These are phyloP conservation scores for Philopedon plagiatum DNA, from an alignment of 2,888 invertebrate species.

Conservation along the genomic window DNA sequence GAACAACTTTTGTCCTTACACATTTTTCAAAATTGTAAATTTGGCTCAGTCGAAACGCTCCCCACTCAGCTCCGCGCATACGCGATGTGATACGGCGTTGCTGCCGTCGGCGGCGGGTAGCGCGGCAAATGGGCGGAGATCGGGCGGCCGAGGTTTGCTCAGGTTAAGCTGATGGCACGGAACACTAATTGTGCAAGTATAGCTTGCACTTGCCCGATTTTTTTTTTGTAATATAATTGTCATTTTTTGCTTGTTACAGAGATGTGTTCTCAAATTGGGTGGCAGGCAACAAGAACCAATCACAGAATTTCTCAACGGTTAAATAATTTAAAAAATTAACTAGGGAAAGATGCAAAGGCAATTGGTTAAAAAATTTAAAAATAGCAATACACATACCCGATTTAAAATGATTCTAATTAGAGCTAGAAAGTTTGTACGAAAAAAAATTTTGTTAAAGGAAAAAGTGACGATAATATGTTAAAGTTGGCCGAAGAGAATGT, in stretches of 20 bases:
- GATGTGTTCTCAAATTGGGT: constrained; percentile 95
- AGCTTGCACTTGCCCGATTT: too few species aligned
- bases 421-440: constrained; percentile 52
- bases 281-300: constrained; percentile 84
- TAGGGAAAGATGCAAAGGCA: constrained; percentile 53
- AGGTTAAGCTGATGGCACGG: too few species aligned
- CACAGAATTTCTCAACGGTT: constrained; percentile 85
- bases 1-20: too few species aligned
- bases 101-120: too few species aligned
- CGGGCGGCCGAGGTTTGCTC: too few species aligned
- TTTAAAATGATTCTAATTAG: constrained; percentile 52
- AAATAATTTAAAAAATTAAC: constrained; percentile 73
- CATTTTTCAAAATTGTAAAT: too few species aligned
- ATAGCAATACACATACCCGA: constrained; percentile 61
- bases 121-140: too few species aligned
- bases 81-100: too few species aligned
- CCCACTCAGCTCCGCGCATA: too few species aligned
- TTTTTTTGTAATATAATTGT: too few species aligned
- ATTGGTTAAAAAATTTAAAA: constrained; percentile 37
- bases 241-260: constrained; percentile 72
- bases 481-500: constrained; percentile 54
- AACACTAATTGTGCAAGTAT: too few species aligned
- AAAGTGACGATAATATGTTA: constrained; percentile 44
- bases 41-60: too few species aligned
- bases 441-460: constrained; percentile 44